Evolutionary conservation across 2,888 invertebrate genomes (phyloP), one percentile per base, ranked within the genome.

Genomic region (Pristionchus fissidentatus): DNA sequence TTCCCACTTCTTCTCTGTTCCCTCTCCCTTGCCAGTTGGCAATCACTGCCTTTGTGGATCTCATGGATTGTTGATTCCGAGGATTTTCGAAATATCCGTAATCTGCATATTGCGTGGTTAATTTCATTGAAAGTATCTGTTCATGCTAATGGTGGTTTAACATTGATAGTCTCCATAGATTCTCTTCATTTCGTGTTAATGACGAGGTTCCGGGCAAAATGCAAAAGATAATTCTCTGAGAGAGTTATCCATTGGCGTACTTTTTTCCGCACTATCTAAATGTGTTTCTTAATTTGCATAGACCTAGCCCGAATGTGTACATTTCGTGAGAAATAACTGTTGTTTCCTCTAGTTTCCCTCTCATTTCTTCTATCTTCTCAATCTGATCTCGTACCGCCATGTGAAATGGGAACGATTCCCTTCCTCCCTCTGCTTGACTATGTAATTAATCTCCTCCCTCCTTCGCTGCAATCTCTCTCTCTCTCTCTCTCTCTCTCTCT

Each of bases 11-110:
- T 60, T 29, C 29, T 19, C n/a, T n/a, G n/a, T n/a, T n/a, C 60
- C 22, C 57, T 57, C 57, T 57, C 57, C 57, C 57, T 57, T n/a
- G 57, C 57, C 29, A 62, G n/a, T 62, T 35, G 32, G 26, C 62
- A 62, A 62, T 62, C 62, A 62, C 62, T 62, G 62, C 26, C 22
- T 62, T 62, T 62, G n/a, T n/a, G n/a, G n/a, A n/a, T n/a, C n/a
- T n/a, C n/a, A n/a, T n/a, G n/a, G n/a, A n/a, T n/a, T n/a, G n/a
- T n/a, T n/a, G n/a, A n/a, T n/a, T n/a, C n/a, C n/a, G n/a, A n/a
- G n/a, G n/a, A n/a, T n/a, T n/a, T n/a, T n/a, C n/a, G n/a, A n/a
- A n/a, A n/a, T n/a, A n/a, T n/a, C n/a, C n/a, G n/a, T n/a, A n/a
- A n/a, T n/a, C n/a, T n/a, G n/a, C n/a, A n/a, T n/a, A n/a, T n/a